Evolutionary conservation across 2,113 vertebrate genomes (phyloP).

Genomic region (Clarias macrocephalus): DNA sequence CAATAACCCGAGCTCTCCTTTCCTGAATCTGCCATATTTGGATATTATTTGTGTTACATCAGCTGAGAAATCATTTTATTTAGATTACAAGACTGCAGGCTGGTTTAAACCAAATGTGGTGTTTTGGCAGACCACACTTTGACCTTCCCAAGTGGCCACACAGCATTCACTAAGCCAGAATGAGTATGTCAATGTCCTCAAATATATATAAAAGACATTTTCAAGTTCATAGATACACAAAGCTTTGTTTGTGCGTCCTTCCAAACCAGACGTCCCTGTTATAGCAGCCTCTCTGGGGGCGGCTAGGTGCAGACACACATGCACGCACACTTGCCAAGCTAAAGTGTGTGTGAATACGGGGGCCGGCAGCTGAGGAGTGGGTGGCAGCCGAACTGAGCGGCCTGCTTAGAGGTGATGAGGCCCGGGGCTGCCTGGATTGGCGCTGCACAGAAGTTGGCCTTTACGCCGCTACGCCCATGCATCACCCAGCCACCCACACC

Average conservation of each 20-base stretch:
- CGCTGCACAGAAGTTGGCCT: conserved; percentile 52
- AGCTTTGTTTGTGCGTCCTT: conserved; percentile 37
- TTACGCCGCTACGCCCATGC: conserved; percentile 50
- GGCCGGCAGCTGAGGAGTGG: conserved; percentile 52
- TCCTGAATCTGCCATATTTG: conserved; percentile 27
- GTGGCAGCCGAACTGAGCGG: conserved; percentile 49
- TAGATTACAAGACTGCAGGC: conserved; percentile 31
- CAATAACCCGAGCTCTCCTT: background rate
- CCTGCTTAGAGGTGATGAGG: conserved; percentile 54
- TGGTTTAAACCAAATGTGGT: conserved; percentile 35
- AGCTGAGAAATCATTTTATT: conserved; percentile 25
- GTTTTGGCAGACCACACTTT: conserved; percentile 37
- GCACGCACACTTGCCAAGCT: conserved; percentile 36
- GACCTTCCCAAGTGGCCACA: conserved; percentile 36
- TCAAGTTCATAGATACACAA: conserved; percentile 24
- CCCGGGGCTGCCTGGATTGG: conserved; percentile 44
- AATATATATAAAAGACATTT: background rate
- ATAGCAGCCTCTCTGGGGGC: conserved; percentile 51
- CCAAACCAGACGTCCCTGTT: conserved; percentile 47
- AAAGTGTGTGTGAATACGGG: conserved; percentile 50
- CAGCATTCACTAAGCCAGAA: conserved; percentile 8
- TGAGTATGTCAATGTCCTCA: conserved; percentile 12
- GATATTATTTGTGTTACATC: conserved; percentile 32
- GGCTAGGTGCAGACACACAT: conserved; percentile 52
- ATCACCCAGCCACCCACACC: conserved; percentile 52